These are phyloP conservation scores for Brachionus sp. DNA, from an alignment of 1,140 invertebrate species.

Conservation along the genomic window DNA sequence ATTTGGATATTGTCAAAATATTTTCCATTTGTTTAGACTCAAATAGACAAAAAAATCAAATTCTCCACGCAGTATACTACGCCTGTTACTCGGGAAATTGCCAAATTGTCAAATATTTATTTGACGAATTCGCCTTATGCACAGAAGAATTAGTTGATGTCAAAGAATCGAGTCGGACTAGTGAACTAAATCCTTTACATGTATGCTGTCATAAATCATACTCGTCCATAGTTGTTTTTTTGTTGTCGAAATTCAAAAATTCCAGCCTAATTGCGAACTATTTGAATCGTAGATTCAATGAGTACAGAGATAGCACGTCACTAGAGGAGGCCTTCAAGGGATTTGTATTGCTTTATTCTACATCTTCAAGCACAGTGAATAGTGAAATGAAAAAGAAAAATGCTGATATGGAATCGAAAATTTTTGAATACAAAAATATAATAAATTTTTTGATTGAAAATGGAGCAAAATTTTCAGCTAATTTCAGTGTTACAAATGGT, in stretches of 20 bases:
- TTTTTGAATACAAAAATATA: constrained; percentile 8
- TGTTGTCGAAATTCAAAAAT: neutral
- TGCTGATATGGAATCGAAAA: neutral
- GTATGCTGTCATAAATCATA: neutral
- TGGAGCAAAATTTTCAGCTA: constrained; percentile 9
- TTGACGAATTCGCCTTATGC: neutral
- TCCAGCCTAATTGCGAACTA: neutral
- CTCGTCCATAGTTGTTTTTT: neutral
- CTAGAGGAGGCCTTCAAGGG: constrained; percentile 42
- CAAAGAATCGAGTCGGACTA: neutral
- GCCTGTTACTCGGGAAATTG: neutral
- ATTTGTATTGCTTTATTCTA: neutral
- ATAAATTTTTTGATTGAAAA: constrained; percentile 36
- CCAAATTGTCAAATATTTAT: neutral
- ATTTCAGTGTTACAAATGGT: neutral
- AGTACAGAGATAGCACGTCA: neutral
- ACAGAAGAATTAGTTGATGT: neutral
- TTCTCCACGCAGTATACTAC: neutral
- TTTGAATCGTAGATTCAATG: neutral
- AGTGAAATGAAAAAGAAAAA: neutral
- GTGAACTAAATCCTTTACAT: constrained; percentile 26
- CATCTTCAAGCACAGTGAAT: neutral
- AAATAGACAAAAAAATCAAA: neutral
- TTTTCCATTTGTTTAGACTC: neutral
- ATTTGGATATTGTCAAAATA: neutral